Base-by-base conservation (phyloP, 2,113 vertebrate genomes). In the Xerus inauris region DNA sequence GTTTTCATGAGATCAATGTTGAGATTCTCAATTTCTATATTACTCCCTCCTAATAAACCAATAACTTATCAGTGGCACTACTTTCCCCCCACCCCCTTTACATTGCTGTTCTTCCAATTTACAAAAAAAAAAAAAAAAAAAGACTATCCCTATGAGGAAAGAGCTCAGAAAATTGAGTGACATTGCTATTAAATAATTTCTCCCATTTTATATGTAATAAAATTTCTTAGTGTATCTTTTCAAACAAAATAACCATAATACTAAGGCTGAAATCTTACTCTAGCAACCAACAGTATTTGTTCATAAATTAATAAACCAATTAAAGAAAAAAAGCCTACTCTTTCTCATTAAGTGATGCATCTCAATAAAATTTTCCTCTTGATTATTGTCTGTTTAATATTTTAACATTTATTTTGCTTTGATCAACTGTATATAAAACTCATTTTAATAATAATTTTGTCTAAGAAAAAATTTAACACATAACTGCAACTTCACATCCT, bases 391-490 rank as follows among this genome's bases (percentile, higher is more conserved):
- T 57, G 17, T 67, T 88, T 35, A 91, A 42, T 35, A 96, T 75
- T 89, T 94, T 59, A 93, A 64, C 73, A 11, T 77, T 72, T 77
- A 92, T 76, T 81, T 88, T 80, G 40, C 64, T 94, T 95, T 75
- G 19, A 91, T 57, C n/a, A 83, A 59, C 24, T 89, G 8, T 47
- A 1, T 20, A 45, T 73, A 47, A 94, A 92, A 87, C 4, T 79
- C 73, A 82, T 82, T 89, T 2, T 69, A 79, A 87, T 67, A 87
- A 87, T 38, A 96, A 94, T 11, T 95, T 6, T 64, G 47, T 49
- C 11, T 38, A 90, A 89, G 42, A 93, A 82, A 85, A 54, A 67
- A 38, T 32, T 71, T 80, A 62, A 57, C 8, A n/a, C 10, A 54
- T n/a, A 86, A 51, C 8, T 71, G 24, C 13, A 86, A 38, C 14